phyloP scores from a whole-genome alignment of 64 coral and sea anemone genomes.

The Catalaphyllia jardinei region DNA sequence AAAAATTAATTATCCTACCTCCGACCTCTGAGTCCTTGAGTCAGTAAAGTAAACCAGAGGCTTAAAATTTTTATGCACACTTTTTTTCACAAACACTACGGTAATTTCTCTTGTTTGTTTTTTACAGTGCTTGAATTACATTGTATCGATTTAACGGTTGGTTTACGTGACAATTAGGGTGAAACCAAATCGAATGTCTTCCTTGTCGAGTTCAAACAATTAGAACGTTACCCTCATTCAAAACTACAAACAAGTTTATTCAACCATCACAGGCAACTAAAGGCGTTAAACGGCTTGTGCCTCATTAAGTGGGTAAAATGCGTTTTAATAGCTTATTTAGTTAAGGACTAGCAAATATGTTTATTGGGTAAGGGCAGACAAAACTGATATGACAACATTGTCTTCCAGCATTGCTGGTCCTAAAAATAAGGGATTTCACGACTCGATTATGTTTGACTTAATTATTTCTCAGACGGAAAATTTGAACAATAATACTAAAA shows the following conservation, averaged over 20 bases:
- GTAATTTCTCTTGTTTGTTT: background rate
- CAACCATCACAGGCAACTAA: background rate
- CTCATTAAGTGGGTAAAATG: background rate
- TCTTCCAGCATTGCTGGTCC: background rate
- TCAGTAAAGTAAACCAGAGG: too few relatives aligned
- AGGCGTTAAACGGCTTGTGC: background rate
- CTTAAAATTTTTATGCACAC: background rate
- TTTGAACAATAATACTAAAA: background rate
- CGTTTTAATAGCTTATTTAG: background rate
- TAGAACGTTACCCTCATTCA: background rate
- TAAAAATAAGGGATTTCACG: background rate
- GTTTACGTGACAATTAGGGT: background rate
- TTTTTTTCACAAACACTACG: background rate
- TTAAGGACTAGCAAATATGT: background rate
- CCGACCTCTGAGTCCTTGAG: too few relatives aligned
- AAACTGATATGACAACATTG: background rate
- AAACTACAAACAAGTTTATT: slow-evolving; percentile 34
- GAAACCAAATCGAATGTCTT: background rate
- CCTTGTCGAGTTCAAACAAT: background rate
- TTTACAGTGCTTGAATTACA: background rate
- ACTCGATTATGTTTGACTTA: background rate
- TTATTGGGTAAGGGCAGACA: background rate
- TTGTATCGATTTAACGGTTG: slow-evolving; percentile 21
- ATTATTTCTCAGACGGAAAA: slow-evolving; percentile 29
- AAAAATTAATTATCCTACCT: too few relatives aligned